Percentiles rank a stretch among this genome's conserved stretches.
phyloP scores from a whole-genome alignment of 1,140 invertebrate species.

The Drosophila bifasciata region DNA sequence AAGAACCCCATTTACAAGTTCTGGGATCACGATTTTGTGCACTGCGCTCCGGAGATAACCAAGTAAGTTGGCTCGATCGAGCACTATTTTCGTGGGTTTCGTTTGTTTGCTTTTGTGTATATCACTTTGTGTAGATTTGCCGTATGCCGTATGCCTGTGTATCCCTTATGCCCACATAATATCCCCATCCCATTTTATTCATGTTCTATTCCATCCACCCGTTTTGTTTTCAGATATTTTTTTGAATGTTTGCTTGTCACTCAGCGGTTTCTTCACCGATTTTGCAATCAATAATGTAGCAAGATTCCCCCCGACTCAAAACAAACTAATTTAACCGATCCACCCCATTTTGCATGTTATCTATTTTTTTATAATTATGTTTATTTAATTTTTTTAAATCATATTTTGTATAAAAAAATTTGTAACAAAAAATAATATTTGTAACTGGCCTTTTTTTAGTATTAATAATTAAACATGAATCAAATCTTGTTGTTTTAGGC shows the following conservation, averaged over 20 bases:
- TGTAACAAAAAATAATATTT: no score
- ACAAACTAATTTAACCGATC: conserved; percentile 11
- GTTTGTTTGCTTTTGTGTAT: conserved; percentile 22
- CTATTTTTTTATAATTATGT: conserved; percentile 17
- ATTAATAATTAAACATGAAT: conserved; percentile 15
- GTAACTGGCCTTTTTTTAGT: conserved; percentile 29
- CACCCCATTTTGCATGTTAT: conserved; percentile 43
- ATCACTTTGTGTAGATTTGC: not conserved
- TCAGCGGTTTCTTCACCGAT: conserved; percentile 51
- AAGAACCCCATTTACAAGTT: conserved; percentile 99
- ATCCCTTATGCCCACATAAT: no score
- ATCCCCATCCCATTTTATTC: conserved; percentile 14
- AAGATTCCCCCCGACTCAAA: conserved; percentile 26
- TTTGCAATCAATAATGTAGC: conserved; percentile 29
- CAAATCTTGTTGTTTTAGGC: conserved; percentile 84
- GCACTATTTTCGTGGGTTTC: conserved; percentile 5
- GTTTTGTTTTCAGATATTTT: conserved; percentile 86
- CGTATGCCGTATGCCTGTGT: not conserved
- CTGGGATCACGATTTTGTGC: conserved; percentile 99
- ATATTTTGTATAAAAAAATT: conserved; percentile 9
- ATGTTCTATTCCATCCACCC: conserved; percentile 11
- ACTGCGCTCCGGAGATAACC: conserved; percentile 99
- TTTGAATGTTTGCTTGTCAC: conserved; percentile 87
- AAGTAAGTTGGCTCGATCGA: conserved; percentile 88
- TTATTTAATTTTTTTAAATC: conserved; percentile 25